Base-by-base conservation (phyloP, 92 coral and sea anemone species). In the Virgularia gustaviana region DNA sequence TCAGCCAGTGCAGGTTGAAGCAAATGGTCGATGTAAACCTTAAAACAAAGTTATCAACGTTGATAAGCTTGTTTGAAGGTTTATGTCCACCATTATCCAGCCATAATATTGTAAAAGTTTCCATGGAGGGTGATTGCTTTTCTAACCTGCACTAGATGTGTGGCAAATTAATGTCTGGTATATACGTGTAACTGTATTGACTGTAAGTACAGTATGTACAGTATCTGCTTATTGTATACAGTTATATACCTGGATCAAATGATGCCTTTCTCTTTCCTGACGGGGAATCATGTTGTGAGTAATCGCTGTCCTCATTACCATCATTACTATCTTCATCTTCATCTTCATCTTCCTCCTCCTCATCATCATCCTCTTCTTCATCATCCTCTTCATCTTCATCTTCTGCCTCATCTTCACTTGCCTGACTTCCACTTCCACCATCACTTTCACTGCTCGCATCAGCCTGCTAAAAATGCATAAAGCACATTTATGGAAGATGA, bases 381-480 rank as follows among this genome's bases (percentile, higher is more conserved):
- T 84, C 91, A 41, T 80, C 88, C 45, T 73, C 89, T 3, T 83
- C 97, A 75, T 86, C 81, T 39, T 82, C 85, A 49, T 85, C 81
- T 23, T 84, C 97, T 44, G 80, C 83, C 19, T 84, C 97, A 68
- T 61, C 51, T 0, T 68, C 75, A 41, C 83, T 90, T 47, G 76
- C 89, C 2, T 83, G 95, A 75, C 88, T 84, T 39, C 84, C 85
- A 49, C 87, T 83, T 23, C 82, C 97, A 53, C 81, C 83, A 24
- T 84, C 97, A 68, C 75, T 68, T 0, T 68, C 75, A 49, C 75
- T 68, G 61, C 75, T 68, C 25, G 9, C 75, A 32, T 49, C 75
- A 16, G 75, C 29, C 39, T 68, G 37, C 45, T 49, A 34, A 3
- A 32, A 49, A 68, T 2, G 20, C 47, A 64, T n/a, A 41, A n/a